phyloP scores from a whole-genome alignment of 2,888 invertebrate genomes.

The Spisula subtruncata region DNA sequence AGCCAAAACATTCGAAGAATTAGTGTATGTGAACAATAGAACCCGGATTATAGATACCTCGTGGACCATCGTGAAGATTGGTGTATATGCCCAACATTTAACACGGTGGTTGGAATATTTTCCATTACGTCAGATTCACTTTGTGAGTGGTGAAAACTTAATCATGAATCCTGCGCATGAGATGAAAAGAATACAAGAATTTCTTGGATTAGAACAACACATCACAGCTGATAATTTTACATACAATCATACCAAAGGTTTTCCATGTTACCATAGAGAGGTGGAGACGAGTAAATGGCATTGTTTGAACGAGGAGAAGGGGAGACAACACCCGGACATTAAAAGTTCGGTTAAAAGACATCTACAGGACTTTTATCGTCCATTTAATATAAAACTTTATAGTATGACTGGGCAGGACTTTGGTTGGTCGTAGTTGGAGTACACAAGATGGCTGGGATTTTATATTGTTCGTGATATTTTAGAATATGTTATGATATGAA shows the following conservation, averaged over 20 bases:
- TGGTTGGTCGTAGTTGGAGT: constrained; percentile 85
- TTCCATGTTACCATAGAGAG: constrained; percentile 92
- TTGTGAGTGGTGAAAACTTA: constrained; percentile 96
- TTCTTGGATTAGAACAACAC: constrained; percentile 94
- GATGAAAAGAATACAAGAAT: constrained; percentile 95
- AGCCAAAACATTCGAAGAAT: constrained; percentile 84
- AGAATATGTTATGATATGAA: not conserved
- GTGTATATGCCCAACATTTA: constrained; percentile 94
- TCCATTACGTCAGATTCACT: constrained; percentile 93
- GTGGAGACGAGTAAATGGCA: constrained; percentile 85
- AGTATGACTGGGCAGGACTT: constrained; percentile 88
- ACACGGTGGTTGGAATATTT: constrained; percentile 95
- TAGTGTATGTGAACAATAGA: constrained; percentile 91
- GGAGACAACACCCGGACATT: constrained; percentile 88
- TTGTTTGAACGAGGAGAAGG: constrained; percentile 89
- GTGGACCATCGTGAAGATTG: constrained; percentile 93
- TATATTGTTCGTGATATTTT: not conserved
- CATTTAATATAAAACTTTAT: constrained; percentile 88
- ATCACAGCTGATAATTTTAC: constrained; percentile 97
- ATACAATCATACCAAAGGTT: constrained; percentile 96
- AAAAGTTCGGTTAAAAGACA: constrained; percentile 82
- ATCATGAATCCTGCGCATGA: constrained; percentile 96
- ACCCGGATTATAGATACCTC: constrained; percentile 92
- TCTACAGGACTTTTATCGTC: constrained; percentile 88
- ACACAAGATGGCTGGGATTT: constrained; percentile 11